phyloP scores from a whole-genome alignment of 2,888 invertebrate species.

The Melanotus villosus region DNA sequence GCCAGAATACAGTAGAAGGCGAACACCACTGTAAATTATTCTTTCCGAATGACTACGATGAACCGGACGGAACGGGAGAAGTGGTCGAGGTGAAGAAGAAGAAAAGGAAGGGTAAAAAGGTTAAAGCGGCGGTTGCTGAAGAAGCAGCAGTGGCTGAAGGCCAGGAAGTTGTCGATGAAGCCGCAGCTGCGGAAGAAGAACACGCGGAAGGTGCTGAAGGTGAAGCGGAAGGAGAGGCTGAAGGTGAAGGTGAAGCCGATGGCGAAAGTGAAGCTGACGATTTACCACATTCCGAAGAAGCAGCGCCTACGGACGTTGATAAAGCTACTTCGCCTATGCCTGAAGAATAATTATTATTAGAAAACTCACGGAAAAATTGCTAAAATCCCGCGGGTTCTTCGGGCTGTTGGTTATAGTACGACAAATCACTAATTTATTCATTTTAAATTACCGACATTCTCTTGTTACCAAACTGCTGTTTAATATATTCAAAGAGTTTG shows the following conservation, averaged over 20 bases:
- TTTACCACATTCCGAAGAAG: constrained; percentile 59
- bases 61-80: constrained; percentile 68
- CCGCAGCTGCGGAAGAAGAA: constrained; percentile 2
- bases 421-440: too few relatives aligned
- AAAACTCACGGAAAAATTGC: too few relatives aligned
- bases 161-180: not conserved
- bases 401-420: too few relatives aligned
- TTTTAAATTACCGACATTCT: too few relatives aligned
- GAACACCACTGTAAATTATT: constrained; percentile 75
- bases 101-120: constrained; percentile 67
- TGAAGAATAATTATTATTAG: too few relatives aligned
- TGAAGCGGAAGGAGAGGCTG: constrained; percentile 50
- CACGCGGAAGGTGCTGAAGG: constrained; percentile 41
- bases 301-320: constrained; percentile 24
- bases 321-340: constrained; percentile 37
- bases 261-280: constrained; percentile 49
- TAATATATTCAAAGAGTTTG: too few relatives aligned
- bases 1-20: constrained; percentile 77
- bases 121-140: constrained; percentile 46
- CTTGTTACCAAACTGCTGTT: too few relatives aligned
- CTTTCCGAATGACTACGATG: constrained; percentile 79
- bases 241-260: constrained; percentile 54
- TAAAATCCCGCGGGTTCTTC: too few relatives aligned
- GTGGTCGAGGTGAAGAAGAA: constrained; percentile 71
- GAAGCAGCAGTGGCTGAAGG: constrained; percentile 42